phyloP scores from a whole-genome alignment of 2,113 vertebrate genomes.

The Chiloscyllium plagiosum region DNA sequence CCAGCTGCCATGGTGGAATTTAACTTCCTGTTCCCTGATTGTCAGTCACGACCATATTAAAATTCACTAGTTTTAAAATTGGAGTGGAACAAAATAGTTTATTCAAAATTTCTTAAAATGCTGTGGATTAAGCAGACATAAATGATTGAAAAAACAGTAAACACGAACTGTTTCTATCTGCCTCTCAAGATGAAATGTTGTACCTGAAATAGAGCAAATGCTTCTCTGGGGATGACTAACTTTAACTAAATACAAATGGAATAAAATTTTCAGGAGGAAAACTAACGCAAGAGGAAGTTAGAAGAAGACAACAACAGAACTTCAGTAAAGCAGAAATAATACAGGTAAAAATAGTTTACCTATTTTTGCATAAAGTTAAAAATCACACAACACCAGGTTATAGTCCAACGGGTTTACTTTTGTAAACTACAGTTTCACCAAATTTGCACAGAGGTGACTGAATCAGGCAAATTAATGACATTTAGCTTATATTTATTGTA shows the following conservation, averaged over 20 bases:
- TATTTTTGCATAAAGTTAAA: neutral
- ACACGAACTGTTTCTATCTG: neutral
- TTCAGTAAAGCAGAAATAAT: neutral
- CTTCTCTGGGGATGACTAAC: neutral
- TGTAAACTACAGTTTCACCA: neutral
- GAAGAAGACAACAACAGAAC: neutral
- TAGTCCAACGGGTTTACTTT: too few species aligned
- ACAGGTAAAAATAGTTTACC: neutral
- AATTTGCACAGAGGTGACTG: neutral
- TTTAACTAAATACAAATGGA: neutral
- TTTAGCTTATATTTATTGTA: neutral
- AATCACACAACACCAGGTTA: too few species aligned
- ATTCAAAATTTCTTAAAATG: neutral
- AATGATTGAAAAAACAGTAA: neutral
- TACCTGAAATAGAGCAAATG: neutral
- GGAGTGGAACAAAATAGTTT: neutral
- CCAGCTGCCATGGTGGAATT: neutral
- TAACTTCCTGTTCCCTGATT: neutral
- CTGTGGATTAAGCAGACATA: neutral
- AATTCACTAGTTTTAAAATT: neutral
- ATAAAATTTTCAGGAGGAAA: neutral
- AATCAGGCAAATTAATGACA: neutral
- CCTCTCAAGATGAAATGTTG: neutral
- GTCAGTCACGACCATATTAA: neutral
- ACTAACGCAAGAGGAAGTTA: neutral